Conservation (phyloP, 2,113 vertebrate genomes). For the Eretmochelys imbricata region DNA sequence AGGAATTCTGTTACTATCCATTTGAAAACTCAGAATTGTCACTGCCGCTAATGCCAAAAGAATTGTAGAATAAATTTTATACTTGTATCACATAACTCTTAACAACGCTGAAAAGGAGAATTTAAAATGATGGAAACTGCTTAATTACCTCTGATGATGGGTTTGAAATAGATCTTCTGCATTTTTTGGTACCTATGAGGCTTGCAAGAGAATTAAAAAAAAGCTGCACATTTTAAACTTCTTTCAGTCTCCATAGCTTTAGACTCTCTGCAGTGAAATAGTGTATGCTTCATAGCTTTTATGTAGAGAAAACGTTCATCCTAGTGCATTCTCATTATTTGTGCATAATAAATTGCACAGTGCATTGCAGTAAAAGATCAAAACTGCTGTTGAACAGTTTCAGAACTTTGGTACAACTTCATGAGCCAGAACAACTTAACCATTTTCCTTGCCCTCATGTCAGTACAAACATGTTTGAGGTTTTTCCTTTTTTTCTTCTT, state of each 20-base stretch:
- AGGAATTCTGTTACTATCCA: neutral
- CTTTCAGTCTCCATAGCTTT: neutral
- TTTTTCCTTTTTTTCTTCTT: neutral
- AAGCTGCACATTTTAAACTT: neutral
- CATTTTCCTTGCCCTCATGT: neutral
- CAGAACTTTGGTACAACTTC: neutral
- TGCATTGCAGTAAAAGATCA: neutral
- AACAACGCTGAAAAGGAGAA: neutral
- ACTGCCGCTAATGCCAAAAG: neutral
- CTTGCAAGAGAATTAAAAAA: neutral
- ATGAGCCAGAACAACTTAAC: neutral
- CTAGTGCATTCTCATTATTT: neutral
- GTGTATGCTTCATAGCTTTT: neutral
- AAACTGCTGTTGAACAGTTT: neutral
- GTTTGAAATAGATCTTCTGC: neutral
- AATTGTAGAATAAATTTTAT: neutral
- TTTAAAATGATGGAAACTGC: neutral
- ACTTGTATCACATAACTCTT: neutral
- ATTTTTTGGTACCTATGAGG: neutral
- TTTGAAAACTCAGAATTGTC: neutral
- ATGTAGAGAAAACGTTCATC: neutral
- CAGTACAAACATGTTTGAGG: neutral
- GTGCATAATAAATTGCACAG: neutral
- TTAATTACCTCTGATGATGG: neutral
- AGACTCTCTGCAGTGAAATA: fast-evolving